These are phyloP conservation scores for Cheilosia scutellata DNA, from an alignment of 2,888 invertebrate species.

Conservation along the genomic window DNA sequence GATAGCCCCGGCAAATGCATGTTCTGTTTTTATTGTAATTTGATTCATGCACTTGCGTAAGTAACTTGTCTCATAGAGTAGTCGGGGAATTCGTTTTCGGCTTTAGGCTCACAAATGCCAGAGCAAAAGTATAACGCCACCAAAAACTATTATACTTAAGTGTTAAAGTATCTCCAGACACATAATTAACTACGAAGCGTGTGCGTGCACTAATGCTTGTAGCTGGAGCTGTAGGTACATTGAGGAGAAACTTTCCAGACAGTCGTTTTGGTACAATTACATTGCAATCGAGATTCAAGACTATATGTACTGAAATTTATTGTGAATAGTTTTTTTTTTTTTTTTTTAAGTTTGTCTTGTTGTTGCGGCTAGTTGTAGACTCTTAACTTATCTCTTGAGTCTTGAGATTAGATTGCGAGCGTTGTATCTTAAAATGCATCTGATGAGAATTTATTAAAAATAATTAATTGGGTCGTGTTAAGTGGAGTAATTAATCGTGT, in stretches of 20 bases:
- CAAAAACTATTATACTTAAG: slow-evolving; percentile 6
- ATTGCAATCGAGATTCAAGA: slow-evolving; percentile 12
- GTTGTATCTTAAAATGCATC: not conserved
- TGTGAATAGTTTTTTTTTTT: not conserved
- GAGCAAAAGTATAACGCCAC: slow-evolving; percentile 13
- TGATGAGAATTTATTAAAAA: not conserved
- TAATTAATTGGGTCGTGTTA: slow-evolving; percentile 19
- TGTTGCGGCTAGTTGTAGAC: not conserved
- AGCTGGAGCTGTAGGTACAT: not conserved
- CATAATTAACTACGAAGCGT: slow-evolving; percentile 24
- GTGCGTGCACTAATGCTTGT: not conserved
- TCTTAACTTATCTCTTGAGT: slow-evolving; percentile 1
- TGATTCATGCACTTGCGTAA: slow-evolving; percentile 33
- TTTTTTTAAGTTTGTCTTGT: not conserved
- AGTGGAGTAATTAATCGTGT: slow-evolving; percentile 13
- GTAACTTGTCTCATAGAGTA: slow-evolving; percentile 5
- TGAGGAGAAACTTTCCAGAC: slow-evolving; percentile 20
- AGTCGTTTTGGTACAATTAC: slow-evolving; percentile 9
- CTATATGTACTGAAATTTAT: not conserved
- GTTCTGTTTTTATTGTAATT: slow-evolving; percentile 11
- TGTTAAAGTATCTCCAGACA: slow-evolving; percentile 22
- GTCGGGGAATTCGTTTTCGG: slow-evolving; percentile 13
- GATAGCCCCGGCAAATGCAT: not conserved
- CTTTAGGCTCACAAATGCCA: slow-evolving; percentile 23
- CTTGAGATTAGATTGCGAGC: slow-evolving; percentile 1